A percentile compares a stretch with the other conserved stretches of the same genome.
phyloP scores from a whole-genome alignment of 2,113 vertebrate genomes.

The Ivindomyrus marchei region DNA sequence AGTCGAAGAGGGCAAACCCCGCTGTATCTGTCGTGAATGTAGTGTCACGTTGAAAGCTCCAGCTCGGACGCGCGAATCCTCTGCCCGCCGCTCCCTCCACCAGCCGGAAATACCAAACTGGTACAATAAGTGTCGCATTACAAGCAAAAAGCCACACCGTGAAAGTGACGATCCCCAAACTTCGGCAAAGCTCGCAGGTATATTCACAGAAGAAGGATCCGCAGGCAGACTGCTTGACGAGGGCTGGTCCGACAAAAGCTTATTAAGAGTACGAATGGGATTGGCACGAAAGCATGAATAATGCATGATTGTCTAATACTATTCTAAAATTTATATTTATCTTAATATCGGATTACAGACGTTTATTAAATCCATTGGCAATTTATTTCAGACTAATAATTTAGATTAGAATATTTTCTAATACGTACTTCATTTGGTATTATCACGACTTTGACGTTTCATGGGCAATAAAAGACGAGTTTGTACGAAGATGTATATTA shows the following conservation, averaged over 20 bases:
- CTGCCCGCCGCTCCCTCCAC: background rate
- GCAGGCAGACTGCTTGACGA: background rate
- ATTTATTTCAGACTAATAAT: background rate
- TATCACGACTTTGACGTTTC: background rate
- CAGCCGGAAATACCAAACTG: constrained; percentile 12
- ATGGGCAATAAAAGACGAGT: background rate
- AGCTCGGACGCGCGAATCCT: background rate
- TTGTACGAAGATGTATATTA: background rate
- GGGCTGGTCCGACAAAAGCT: background rate
- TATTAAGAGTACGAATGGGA: background rate
- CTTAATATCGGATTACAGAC: background rate
- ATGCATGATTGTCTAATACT: background rate
- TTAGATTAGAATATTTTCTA: background rate
- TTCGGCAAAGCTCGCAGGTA: background rate
- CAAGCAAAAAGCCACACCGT: background rate
- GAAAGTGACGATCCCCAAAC: background rate
- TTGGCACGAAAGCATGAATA: background rate
- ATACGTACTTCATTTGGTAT: background rate
- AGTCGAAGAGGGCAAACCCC: background rate
- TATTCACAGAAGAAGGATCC: background rate
- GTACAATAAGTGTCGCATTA: background rate
- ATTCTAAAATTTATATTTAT: background rate
- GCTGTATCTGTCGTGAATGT: background rate
- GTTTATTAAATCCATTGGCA: background rate
- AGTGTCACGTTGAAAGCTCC: background rate